Conservation (phyloP, 2,888 invertebrate species). For the Tetragonisca angustula region DNA sequence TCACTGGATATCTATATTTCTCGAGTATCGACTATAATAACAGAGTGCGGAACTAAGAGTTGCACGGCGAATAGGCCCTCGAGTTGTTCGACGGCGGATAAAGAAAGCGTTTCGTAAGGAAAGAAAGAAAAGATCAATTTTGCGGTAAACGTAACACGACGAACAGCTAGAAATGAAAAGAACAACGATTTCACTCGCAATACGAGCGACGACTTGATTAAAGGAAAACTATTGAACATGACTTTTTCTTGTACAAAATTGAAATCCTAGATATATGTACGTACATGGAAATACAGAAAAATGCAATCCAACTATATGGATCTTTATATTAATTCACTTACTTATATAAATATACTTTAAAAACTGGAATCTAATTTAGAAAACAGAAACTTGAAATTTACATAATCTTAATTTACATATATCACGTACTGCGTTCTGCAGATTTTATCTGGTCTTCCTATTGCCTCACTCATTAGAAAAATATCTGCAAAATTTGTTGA, state of each 20-base stretch:
- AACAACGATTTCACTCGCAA: constrained; percentile 2
- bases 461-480: no score
- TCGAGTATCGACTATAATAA: constrained; percentile 42
- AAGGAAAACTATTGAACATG: background rate
- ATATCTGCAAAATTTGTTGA: no score
- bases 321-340: no score
- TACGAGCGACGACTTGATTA: background rate
- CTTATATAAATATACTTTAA: no score
- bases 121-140: constrained; percentile 21
- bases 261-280: background rate
- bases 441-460: no score
- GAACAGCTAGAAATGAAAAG: background rate
- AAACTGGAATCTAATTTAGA: no score
- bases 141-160: constrained; percentile 29
- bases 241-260: background rate
- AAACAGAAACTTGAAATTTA: no score
- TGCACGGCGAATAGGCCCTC: constrained; percentile 38
- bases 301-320: no score
- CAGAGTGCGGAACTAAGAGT: constrained; percentile 16
- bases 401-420: no score
- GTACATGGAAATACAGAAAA: no score
- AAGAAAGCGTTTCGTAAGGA: constrained; percentile 22
- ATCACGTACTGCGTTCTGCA: no score
- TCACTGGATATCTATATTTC: constrained; percentile 32
- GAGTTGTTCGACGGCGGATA: constrained; percentile 7